Evolutionary conservation across 1,140 invertebrate genomes (phyloP).

Genomic region (Drosophila navojoa): DNA sequence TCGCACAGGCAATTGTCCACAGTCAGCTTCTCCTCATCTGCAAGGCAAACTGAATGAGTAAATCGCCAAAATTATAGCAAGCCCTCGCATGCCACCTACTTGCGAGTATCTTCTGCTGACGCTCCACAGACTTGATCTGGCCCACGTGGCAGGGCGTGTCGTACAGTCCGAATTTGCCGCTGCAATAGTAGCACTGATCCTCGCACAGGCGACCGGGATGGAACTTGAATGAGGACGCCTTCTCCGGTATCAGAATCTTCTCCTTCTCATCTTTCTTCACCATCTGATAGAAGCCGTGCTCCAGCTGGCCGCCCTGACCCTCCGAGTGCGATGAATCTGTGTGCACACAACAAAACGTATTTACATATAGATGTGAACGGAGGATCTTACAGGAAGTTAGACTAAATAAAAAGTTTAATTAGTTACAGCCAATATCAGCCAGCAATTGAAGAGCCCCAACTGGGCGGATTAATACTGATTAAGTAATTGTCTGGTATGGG

Average conservation of each 20-base stretch:
- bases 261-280: conserved; percentile 87
- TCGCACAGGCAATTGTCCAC: conserved; percentile 93
- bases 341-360: background rate
- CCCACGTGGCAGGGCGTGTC: conserved; percentile 94
- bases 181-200: conserved; percentile 93
- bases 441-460: too few relatives aligned
- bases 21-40: conserved; percentile 90
- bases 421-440: too few relatives aligned
- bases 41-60: background rate
- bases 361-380: background rate
- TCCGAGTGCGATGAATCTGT: conserved; percentile 80
- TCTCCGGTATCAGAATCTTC: conserved; percentile 92
- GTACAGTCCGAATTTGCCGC: conserved; percentile 92
- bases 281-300: conserved; percentile 67
- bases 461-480: too few relatives aligned
- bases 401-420: too few relatives aligned
- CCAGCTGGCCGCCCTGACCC: conserved; percentile 48
- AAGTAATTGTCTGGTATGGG: too few relatives aligned
- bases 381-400: too few relatives aligned
- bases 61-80: background rate
- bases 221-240: conserved; percentile 93
- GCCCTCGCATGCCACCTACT: conserved; percentile 82
- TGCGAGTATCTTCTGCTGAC: conserved; percentile 90
- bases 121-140: conserved; percentile 91
- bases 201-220: conserved; percentile 91